Conservation (phyloP, 2,113 vertebrate genomes). For the Pavo muticus region DNA sequence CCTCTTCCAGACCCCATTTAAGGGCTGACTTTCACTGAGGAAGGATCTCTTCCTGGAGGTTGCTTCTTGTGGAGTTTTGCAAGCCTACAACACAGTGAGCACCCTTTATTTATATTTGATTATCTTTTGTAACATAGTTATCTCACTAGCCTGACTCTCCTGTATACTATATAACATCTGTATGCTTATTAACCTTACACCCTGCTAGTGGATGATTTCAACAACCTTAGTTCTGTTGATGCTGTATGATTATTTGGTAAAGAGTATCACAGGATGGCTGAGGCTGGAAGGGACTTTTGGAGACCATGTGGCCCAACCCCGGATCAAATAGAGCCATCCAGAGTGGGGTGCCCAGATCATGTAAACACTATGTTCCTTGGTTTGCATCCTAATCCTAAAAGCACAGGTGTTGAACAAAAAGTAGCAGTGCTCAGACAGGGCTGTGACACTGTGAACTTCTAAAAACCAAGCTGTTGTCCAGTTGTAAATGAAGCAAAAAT, state of each 20-base stretch:
- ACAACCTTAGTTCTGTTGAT: background rate
- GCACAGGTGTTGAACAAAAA: accelerated
- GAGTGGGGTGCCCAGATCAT: background rate
- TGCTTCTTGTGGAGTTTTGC: too few species aligned
- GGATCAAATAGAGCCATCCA: background rate
- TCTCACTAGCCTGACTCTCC: too few species aligned
- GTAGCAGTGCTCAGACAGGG: background rate
- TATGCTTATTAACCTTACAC: background rate
- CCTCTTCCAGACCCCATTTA: too few species aligned
- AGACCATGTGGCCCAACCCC: background rate
- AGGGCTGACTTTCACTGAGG: too few species aligned
- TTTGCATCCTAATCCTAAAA: background rate
- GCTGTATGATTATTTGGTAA: background rate
- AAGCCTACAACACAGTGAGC: too few species aligned
- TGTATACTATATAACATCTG: too few species aligned
- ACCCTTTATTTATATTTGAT: too few species aligned
- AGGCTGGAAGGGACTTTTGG: background rate
- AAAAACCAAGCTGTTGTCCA: accelerated
- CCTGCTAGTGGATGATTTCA: background rate
- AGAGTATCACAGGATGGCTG: background rate
- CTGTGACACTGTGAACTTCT: background rate
- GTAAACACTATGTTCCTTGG: background rate
- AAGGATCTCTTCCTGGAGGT: too few species aligned
- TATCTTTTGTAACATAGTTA: too few species aligned
- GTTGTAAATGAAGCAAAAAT: background rate